Evolutionary conservation across 2,888 invertebrate genomes (phyloP).

Genomic region (Deilephila porcellus): DNA sequence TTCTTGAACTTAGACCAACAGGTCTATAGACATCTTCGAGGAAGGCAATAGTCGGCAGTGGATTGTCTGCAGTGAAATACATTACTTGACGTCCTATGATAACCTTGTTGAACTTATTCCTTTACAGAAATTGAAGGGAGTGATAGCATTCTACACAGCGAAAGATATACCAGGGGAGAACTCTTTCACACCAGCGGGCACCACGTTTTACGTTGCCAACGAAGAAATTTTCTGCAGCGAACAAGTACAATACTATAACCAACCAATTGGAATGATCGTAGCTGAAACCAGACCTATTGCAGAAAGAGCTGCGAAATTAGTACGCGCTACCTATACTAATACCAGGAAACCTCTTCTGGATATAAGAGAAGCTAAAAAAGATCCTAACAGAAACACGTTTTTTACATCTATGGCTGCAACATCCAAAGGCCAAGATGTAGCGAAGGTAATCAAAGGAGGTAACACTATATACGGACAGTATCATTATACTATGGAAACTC

Average conservation of each 20-base stretch:
- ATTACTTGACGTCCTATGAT: too few species aligned
- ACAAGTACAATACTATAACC: slow-evolving; percentile 60
- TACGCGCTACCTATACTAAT: slow-evolving; percentile 81
- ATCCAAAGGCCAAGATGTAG: slow-evolving; percentile 66
- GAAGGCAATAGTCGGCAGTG: too few species aligned
- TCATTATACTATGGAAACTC: slow-evolving; percentile 90
- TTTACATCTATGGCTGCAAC: slow-evolving; percentile 46
- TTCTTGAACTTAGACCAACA: too few species aligned
- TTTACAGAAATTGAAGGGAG: slow-evolving; percentile 84
- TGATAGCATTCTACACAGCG: slow-evolving; percentile 85
- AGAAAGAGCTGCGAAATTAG: slow-evolving; percentile 81
- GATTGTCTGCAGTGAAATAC: too few species aligned
- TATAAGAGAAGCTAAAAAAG: slow-evolving; percentile 52
- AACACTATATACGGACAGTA: slow-evolving; percentile 86
- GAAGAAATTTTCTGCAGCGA: slow-evolving; percentile 78
- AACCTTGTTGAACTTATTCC: too few species aligned
- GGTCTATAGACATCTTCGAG: too few species aligned
- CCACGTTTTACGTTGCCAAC: slow-evolving; percentile 39
- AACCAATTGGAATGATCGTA: slow-evolving; percentile 78
- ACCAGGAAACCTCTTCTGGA: slow-evolving; percentile 62
- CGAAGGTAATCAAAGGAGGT: slow-evolving; percentile 77
- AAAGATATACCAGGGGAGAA: slow-evolving; percentile 88
- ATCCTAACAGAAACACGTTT: slow-evolving; percentile 49
- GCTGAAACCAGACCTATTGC: slow-evolving; percentile 84
- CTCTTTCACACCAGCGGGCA: slow-evolving; percentile 63